A percentile compares a stretch with the other conserved stretches of the same genome.
Evolutionary conservation across 2,113 vertebrate species (phyloP).

Genomic region (Myotis lucifugus): DNA sequence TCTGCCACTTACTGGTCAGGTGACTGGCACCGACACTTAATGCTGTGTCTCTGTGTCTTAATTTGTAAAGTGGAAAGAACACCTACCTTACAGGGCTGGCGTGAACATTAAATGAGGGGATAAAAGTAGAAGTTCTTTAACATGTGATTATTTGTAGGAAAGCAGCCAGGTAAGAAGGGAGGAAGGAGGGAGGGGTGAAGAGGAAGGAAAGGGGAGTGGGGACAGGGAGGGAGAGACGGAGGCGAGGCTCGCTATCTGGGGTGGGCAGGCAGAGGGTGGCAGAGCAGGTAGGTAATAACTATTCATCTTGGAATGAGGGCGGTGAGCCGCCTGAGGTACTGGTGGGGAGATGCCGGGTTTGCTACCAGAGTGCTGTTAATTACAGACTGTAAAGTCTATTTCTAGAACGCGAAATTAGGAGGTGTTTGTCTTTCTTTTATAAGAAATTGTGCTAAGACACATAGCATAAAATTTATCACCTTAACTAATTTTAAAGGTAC

Average conservation of each 20-base stretch:
- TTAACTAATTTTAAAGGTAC: background rate
- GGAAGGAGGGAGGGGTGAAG: background rate
- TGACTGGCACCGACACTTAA: background rate
- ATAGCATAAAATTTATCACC: background rate
- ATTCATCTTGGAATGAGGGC: background rate
- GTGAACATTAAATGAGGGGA: background rate
- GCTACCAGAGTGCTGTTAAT: background rate
- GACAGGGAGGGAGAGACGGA: too few species aligned
- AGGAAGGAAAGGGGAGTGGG: background rate
- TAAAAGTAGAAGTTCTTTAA: background rate
- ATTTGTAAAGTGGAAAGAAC: background rate
- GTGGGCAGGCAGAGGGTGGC: background rate
- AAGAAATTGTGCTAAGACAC: background rate
- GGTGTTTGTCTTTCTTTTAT: background rate
- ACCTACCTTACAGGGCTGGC: background rate
- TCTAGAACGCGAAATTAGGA: background rate
- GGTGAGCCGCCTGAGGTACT: background rate
- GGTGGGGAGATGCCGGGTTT: background rate
- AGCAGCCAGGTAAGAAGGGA: background rate
- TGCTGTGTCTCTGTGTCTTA: background rate
- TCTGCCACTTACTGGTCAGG: background rate
- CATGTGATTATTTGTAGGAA: constrained; percentile 38
- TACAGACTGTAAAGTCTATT: background rate
- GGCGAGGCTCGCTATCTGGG: background rate
- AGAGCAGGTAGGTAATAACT: background rate